A percentile compares a stretch with the other conserved stretches of the same genome.
Evolutionary conservation across 2,797 vertebrate species (phyloP).

Genomic region (Sebastes matsubarae): DNA sequence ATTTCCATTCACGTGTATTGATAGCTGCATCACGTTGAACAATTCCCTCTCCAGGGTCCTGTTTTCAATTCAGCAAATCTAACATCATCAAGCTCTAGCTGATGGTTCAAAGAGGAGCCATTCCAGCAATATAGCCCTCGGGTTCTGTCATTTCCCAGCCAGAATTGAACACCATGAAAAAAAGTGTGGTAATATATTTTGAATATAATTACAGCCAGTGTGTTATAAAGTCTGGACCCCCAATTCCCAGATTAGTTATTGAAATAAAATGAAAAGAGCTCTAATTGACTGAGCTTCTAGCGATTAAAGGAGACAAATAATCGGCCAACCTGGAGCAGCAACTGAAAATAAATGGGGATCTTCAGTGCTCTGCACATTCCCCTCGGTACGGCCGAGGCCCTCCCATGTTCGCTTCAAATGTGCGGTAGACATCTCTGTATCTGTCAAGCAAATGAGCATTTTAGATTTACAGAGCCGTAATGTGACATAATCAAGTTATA

Average conservation of each 20-base stretch:
- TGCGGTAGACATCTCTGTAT: slow-evolving; percentile 48
- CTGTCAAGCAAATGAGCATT: slow-evolving; percentile 76
- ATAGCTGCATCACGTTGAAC: slow-evolving; percentile 35
- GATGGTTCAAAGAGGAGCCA: slow-evolving; percentile 28
- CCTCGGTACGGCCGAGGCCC: slow-evolving; percentile 49
- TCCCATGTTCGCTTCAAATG: slow-evolving; percentile 63
- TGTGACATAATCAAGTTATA: slow-evolving; percentile 85
- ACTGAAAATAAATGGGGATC: slow-evolving; percentile 64
- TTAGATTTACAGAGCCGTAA: slow-evolving; percentile 77
- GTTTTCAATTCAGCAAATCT: slow-evolving; percentile 29
- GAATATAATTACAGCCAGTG: slow-evolving; percentile 72
- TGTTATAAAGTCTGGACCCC: slow-evolving; percentile 74
- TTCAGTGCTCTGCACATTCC: slow-evolving; percentile 41
- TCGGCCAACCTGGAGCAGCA: slow-evolving; percentile 77
- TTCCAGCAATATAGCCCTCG: slow-evolving; percentile 6
- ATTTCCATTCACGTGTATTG: slow-evolving; percentile 13
- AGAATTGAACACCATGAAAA: slow-evolving; percentile 45
- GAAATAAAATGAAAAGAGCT: slow-evolving; percentile 89
- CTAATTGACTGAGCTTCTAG: slow-evolving; percentile 89
- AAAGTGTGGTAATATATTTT: slow-evolving; percentile 53
- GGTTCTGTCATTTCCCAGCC: slow-evolving; percentile 38
- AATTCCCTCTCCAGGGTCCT: slow-evolving; percentile 18
- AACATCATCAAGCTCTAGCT: slow-evolving; percentile 25
- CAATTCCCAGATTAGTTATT: slow-evolving; percentile 86
- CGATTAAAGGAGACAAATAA: slow-evolving; percentile 90